Evolutionary conservation across 2,113 vertebrate genomes (phyloP), one percentile per base, ranked within the genome.

Genomic region (Pteropus alecto): DNA sequence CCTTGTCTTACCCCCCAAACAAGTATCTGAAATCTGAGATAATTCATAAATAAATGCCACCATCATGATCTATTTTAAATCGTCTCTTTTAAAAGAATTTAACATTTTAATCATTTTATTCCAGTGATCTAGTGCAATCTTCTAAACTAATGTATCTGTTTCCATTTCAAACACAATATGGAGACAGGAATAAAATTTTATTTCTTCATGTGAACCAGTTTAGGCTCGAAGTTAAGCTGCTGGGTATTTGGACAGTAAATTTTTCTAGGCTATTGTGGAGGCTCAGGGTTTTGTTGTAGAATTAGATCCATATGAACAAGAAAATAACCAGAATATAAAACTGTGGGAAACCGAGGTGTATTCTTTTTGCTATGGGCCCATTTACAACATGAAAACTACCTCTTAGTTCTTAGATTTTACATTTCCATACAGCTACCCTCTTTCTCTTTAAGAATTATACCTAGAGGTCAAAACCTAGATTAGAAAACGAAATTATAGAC

Each of bases 401-500:
- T 28, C 16, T 15, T 79, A 38, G 33, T 89, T 93, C 78, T 95
- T 48, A 28, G n/a, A 43, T 3, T 77, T 61, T 89, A 7, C 6
- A 2, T 89, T 83, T 93, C 28, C 28, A 74, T 71, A 51, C 6
- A 41, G 18, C 54, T 79, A 19, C 18, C 18, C 19, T 54, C 35
- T 77, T 84, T 93, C 33, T 83, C 60, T 76, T 81, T 76, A 93
- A 85, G 7, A 38, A 60, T 24, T 58, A 60, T 13, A 38, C 19
- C 63, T 83, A 18, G 13, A 76, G 26, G 30, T 71, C 58, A 82
- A 97, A 95, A 78, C 30, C 63, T 81, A 73, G 41, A 85, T 90
- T 60, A 82, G 88, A 58, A 96, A 96, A 87, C 74, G n/a, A 93
- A 93, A 93, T 86, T 83, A 95, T 12, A 95, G 63, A 22, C 16